Percentiles rank a stretch among this genome's conserved stretches.
phyloP scores from a whole-genome alignment of 2,113 vertebrate genomes.

The Seriola dumerili region DNA sequence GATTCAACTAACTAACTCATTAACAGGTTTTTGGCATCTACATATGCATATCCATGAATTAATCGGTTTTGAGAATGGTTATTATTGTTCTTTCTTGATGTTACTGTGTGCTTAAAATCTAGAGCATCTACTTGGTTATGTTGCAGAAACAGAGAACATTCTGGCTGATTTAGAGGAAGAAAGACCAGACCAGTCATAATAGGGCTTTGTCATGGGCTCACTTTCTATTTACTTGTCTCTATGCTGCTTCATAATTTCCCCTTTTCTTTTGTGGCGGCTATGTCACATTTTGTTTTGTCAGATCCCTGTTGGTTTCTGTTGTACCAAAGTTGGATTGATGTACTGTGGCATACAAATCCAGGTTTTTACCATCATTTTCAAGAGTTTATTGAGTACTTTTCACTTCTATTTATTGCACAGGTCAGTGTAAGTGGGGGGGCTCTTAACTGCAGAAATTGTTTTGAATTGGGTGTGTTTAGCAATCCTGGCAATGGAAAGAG shows the following conservation, averaged over 20 bases:
- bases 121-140: not conserved
- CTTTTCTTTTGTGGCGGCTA: not conserved
- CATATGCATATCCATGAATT: not conserved
- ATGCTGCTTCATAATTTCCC: not conserved
- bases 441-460: not conserved
- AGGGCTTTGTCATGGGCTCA: not conserved
- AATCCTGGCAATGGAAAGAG: conserved; percentile 9
- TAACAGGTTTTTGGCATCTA: not conserved
- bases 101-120: not conserved
- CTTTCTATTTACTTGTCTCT: not conserved
- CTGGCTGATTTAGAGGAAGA: conserved; percentile 11
- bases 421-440: not conserved
- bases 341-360: not conserved
- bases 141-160: conserved; percentile 16
- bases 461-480: conserved; percentile 7
- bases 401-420: not conserved
- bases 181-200: not conserved
- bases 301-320: not conserved
- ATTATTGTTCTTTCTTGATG: not conserved
- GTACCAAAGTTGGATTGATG: not conserved
- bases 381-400: not conserved
- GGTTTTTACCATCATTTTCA: not conserved
- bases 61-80: not conserved
- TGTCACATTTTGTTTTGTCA: conserved; percentile 22
- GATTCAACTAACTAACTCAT: not conserved